Evolutionary conservation across 2,797 vertebrate genomes (phyloP), one percentile per base, ranked within the genome.

Genomic region (Pogonophryne albipinna): DNA sequence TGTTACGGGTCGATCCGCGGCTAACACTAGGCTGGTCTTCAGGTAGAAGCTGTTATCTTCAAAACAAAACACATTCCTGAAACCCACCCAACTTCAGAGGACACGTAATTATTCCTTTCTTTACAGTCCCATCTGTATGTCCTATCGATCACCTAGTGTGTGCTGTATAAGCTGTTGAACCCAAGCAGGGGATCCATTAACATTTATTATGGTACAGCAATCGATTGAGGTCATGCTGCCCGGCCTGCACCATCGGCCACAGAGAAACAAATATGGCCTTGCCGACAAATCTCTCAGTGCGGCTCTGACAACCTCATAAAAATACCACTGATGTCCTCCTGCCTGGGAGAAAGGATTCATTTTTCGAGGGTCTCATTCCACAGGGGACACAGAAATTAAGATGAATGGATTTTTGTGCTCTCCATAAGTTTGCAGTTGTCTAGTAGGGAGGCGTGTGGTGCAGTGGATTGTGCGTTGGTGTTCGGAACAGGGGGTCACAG

Each of bases 111-210:
- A 76, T 78, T 71, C 68, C 61, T n/a, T 79, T 59, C 74, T 85
- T 88, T 69, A 86, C 72, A 68, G 73, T 59, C 61, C 61, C 52
- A 42, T 85, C 66, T 67, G 66, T 83, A 89, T 79, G 64, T 69
- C 41, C 76, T 72, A 87, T 88, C 44, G 79, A 89, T 87, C 79
- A 66, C 2, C 14, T 3, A 78, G 14, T 59, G 74, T 76, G n/a
- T 9, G 79, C 86, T 79, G 68, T 68, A 69, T 72, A 64, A 72
- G 83, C 66, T 81, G 74, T 83, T 84, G 85, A 90, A 89, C 78
- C 81, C 80, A 70, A 81, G 57, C 70, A 50, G 74, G 45, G 67
- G 74, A 52, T 78, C 31, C 13, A 10, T 23, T 23, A 82, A 84
- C 72, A 65, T 90, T 87, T 82, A 77, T 86, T 76, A 86, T 15